Base-by-base conservation (phyloP, 2,888 invertebrate genomes). In the Troglohyphantes excavatus region DNA sequence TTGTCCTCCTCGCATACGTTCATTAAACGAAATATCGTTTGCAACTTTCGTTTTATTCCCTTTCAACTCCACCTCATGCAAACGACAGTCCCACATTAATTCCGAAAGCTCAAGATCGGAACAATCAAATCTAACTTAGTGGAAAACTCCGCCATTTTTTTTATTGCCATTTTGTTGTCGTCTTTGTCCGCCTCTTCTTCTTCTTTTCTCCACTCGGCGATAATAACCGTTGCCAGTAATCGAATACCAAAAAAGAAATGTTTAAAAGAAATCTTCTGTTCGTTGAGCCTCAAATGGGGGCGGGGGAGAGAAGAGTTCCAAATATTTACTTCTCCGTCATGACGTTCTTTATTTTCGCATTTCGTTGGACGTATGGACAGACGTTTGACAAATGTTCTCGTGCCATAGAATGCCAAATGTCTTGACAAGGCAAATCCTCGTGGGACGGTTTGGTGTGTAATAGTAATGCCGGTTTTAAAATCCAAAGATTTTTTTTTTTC, bases 111-210 rank as follows among this genome's bases (percentile, higher is more conserved):
- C 19, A 39, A 29, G 26, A 59, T 53, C 9, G 23, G 23, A 29
- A 27, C 65, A 84, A 84, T 84, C 83, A 84, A 84, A 84, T 65
- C 43, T 19, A 73, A 73, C 65, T 84, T 84, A 84, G 73, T 21
- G 70, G 63, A 73, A 65, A 27, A 53, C 13, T 13, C 17, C 53
- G 53, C n/a, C 53, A 53, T 53, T 53, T 53, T 46, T 7, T 53
- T 53, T n/a, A n/a, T 53, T 53, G n/a, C n/a, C 17, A n/a, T 17
- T 29, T n/a, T 39, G 21, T 19, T 19, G 27, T 68, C 33, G n/a
- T 82, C 13, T 26, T 63, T 73, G 59, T 23, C 2, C 26, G 33
- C 39, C 53, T 19, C 7, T 82, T 19, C 39, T 21, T 59, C 70
- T 65, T 39, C 23, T 61, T 26, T 13, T 9, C 6, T 39, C n/a